Percentiles rank a stretch among this genome's conserved stretches.
Conservation (phyloP, 2,888 invertebrate genomes). For the Lingula anatina region DNA sequence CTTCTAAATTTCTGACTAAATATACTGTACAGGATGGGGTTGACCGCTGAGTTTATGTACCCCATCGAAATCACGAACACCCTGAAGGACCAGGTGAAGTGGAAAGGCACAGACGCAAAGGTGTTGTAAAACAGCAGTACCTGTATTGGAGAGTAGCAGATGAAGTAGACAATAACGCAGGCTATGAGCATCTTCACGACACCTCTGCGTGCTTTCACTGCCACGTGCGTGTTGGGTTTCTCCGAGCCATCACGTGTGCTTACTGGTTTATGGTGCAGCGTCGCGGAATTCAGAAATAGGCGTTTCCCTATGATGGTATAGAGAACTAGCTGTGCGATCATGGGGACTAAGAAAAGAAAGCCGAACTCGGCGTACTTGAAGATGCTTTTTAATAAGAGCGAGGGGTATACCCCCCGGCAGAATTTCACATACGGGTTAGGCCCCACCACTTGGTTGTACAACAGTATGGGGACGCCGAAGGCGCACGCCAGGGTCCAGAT, state of each 20-base stretch:
- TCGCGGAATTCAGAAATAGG: conserved; percentile 40
- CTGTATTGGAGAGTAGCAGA: conserved; percentile 55
- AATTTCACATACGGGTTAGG: conserved; percentile 24
- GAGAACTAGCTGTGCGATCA: conserved; percentile 43
- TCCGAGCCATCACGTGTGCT: conserved; percentile 24
- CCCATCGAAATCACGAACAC: conserved; percentile 49
- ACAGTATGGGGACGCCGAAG: conserved; percentile 43
- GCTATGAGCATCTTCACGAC: conserved; percentile 56
- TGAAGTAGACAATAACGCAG: conserved; percentile 53
- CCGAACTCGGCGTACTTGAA: conserved; percentile 46
- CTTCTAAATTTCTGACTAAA: conserved; percentile 50
- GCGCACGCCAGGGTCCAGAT: conserved; percentile 47
- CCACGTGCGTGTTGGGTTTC: conserved; percentile 24
- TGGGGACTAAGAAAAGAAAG: conserved; percentile 48
- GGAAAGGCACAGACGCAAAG: conserved; percentile 32
- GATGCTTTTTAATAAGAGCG: conserved; percentile 19
- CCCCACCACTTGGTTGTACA: conserved; percentile 39
- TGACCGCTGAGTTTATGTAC: conserved; percentile 51
- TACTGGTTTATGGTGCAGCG: conserved; percentile 29
- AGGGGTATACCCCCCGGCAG: conserved; percentile 41
- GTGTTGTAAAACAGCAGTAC: conserved; percentile 44
- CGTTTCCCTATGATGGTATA: conserved; percentile 44
- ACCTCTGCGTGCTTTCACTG: conserved; percentile 44
- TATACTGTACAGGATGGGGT: conserved; percentile 50
- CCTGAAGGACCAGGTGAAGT: conserved; percentile 42